Conservation (phyloP, 2,888 invertebrate species). For the Xylocampa areola region DNA sequence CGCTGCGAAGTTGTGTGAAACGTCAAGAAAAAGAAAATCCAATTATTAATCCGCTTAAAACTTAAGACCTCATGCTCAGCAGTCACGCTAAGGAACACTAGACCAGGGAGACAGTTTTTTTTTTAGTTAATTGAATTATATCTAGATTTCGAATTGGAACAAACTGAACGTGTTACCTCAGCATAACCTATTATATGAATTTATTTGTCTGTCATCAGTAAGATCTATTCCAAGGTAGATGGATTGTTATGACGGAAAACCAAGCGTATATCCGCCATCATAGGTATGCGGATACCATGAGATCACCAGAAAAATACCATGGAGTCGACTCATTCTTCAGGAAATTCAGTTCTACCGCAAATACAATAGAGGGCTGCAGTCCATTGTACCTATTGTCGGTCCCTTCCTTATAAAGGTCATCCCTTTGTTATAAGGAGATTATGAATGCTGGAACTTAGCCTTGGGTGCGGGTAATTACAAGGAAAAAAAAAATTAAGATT, state of each 20-base stretch:
- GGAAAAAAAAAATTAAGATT: slow-evolving; percentile 24
- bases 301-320: slow-evolving; percentile 46
- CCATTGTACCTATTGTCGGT: slow-evolving; percentile 58
- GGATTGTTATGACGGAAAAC: background rate
- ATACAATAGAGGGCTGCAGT: slow-evolving; percentile 58
- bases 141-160: no score
- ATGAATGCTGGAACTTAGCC: slow-evolving; percentile 50
- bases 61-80: no score
- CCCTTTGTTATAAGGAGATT: slow-evolving; percentile 59
- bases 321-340: slow-evolving; percentile 29
- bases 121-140: no score
- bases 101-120: no score
- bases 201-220: no score
- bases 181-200: no score
- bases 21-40: no score
- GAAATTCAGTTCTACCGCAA: slow-evolving; percentile 43
- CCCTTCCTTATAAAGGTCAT: slow-evolving; percentile 55
- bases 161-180: no score
- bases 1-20: no score
- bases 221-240: no score
- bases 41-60: no score
- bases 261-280: background rate
- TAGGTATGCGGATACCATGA: slow-evolving; percentile 18
- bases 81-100: no score
- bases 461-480: slow-evolving; percentile 38